These are phyloP conservation scores for Syritta pipiens DNA, from an alignment of 2,888 invertebrate species.

Conservation along the genomic window DNA sequence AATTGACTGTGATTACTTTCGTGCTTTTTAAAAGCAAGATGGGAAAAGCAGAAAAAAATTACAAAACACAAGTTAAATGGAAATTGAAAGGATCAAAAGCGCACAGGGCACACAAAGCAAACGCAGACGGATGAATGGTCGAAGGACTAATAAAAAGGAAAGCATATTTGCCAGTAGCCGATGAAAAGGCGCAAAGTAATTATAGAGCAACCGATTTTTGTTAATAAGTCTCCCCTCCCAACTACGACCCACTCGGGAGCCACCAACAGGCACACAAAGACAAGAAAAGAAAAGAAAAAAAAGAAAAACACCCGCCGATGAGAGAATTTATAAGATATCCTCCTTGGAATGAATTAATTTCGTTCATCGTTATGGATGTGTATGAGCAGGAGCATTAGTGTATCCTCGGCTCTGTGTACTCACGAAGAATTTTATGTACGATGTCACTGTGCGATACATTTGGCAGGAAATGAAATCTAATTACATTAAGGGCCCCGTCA, in stretches of 20 bases:
- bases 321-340: conserved; percentile 16
- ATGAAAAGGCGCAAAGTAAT: conserved; percentile 39
- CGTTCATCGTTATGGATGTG: conserved; percentile 17
- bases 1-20: conserved; percentile 60
- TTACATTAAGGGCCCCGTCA: conserved; percentile 32
- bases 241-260: too few species aligned
- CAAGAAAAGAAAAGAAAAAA: too few species aligned
- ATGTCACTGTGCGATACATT: conserved; percentile 17
- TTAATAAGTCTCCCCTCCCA: too few species aligned
- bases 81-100: conserved; percentile 41
- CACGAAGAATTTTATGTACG: conserved; percentile 4
- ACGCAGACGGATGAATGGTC: conserved; percentile 26
- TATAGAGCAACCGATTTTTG: conserved; percentile 28
- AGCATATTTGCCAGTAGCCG: conserved; percentile 37
- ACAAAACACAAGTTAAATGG: conserved; percentile 32
- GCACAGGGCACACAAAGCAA: conserved; percentile 1
- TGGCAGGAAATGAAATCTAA: conserved; percentile 40
- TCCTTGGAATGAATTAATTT: conserved; percentile 37
- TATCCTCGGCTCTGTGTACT: too few species aligned
- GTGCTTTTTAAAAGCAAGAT: conserved; percentile 23
- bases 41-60: too few species aligned
- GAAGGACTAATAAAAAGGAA: conserved; percentile 34
- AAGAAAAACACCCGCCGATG: neutral
- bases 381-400: conserved; percentile 8
- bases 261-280: neutral